phyloP scores from a whole-genome alignment of 2,888 invertebrate species.

The Branchipolynoe longqiensis region DNA sequence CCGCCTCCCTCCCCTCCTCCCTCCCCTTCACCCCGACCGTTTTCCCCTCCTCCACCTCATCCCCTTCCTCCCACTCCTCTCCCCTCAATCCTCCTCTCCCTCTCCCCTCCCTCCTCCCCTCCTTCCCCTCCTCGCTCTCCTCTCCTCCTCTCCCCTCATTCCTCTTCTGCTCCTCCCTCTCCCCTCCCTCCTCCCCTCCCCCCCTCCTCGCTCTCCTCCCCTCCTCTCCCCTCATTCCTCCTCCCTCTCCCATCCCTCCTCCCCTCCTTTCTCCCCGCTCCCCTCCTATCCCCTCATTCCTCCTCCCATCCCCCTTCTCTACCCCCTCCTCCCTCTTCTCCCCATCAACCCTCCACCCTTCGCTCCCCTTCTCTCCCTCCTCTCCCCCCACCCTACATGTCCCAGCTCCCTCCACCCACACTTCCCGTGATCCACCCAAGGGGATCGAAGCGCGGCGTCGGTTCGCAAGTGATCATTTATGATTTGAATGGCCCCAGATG shows the following conservation, averaged over 20 bases:
- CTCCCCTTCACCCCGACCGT: no score
- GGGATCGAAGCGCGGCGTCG: constrained; percentile 15
- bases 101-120: no score
- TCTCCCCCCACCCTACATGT: no score
- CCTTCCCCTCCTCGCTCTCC: background rate
- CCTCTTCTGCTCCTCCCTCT: background rate
- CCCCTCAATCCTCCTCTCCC: background rate
- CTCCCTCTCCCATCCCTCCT: no score
- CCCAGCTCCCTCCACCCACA: background rate
- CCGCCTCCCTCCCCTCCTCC: background rate
- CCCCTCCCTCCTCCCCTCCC: background rate
- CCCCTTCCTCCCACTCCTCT: background rate
- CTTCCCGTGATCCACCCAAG: background rate
- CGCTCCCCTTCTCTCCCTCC: background rate
- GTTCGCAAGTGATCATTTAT: constrained; percentile 41
- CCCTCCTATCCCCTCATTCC: no score
- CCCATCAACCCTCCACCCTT: no score
- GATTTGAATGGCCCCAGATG: constrained; percentile 37
- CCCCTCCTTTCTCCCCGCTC: no score
- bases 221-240: no score
- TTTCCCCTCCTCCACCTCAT: background rate
- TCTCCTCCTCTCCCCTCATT: background rate
- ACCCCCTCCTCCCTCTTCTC: background rate
- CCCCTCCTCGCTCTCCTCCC: no score
- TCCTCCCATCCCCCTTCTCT: background rate